Evolutionary conservation across 2,797 vertebrate genomes (phyloP).

Genomic region (Sciaenops ocellatus): DNA sequence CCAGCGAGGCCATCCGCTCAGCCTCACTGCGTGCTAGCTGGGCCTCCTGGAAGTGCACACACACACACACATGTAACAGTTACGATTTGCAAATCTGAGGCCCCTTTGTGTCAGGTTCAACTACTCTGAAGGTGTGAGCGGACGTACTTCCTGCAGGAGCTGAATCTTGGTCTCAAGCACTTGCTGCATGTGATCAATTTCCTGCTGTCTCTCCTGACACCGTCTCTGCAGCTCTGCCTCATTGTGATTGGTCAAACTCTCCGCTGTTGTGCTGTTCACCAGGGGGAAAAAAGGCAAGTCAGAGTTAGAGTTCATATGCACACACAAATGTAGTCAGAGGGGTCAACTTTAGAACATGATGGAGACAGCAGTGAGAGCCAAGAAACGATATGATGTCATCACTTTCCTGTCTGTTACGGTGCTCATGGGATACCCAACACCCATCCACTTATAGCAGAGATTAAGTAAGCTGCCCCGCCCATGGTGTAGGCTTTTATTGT

Average conservation of each 20-base stretch:
- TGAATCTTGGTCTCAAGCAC: conserved; percentile 93
- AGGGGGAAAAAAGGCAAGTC: not conserved
- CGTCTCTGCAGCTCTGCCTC: conserved; percentile 89
- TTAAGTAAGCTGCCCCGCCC: conserved; percentile 29
- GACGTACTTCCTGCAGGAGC: conserved; percentile 92
- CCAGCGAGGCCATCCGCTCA: conserved; percentile 84
- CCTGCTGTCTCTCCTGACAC: conserved; percentile 90
- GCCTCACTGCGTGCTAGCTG: conserved; percentile 90
- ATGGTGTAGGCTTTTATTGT: conserved; percentile 37
- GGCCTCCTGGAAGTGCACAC: conserved; percentile 86
- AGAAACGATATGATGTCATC: conserved; percentile 65
- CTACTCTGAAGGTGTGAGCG: not conserved
- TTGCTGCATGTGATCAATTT: conserved; percentile 91
- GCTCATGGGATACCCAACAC: conserved; percentile 51
- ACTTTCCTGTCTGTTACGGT: conserved; percentile 28
- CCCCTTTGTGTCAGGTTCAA: not conserved
- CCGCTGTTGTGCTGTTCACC: conserved; percentile 86
- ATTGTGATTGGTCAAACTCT: conserved; percentile 90
- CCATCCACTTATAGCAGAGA: conserved; percentile 56
- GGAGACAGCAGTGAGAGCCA: conserved; percentile 35
- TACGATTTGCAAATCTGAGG: not conserved
- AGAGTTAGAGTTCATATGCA: not conserved
- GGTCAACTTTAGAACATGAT: conserved; percentile 23
- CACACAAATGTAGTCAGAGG: conserved; percentile 7
- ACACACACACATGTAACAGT: conserved; percentile 6